Evolutionary conservation across 2,888 invertebrate species (phyloP).

Genomic region (Volucella inflata): DNA sequence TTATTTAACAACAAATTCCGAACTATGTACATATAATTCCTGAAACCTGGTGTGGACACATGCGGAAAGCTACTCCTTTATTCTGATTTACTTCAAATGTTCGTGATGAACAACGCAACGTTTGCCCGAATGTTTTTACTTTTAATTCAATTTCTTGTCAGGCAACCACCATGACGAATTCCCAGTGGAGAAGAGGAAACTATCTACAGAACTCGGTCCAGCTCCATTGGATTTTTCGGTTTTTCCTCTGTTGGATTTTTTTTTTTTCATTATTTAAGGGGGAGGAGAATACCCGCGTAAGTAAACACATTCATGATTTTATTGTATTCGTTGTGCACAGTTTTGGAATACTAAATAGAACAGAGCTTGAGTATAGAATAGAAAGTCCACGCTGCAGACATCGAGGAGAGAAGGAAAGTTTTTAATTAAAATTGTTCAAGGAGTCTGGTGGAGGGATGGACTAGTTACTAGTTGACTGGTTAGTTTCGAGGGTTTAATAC

Average conservation of each 20-base stretch:
- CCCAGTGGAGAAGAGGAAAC: constrained; percentile 30
- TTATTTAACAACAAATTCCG: background rate
- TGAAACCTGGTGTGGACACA: constrained; percentile 1
- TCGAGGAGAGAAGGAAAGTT: constrained; percentile 53
- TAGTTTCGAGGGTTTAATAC: constrained; percentile 17
- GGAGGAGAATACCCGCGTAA: background rate
- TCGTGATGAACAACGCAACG: constrained; percentile 29
- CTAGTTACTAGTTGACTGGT: constrained; percentile 45
- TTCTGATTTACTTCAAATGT: constrained; percentile 32
- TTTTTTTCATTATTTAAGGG: constrained; percentile 45
- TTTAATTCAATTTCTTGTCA: constrained; percentile 72
- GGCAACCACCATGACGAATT: constrained; percentile 39
- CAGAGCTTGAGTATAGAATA: constrained; percentile 1
- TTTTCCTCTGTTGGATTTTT: background rate
- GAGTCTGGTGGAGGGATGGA: constrained; percentile 50
- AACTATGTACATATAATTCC: constrained; percentile 26
- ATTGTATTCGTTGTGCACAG: constrained; percentile 51
- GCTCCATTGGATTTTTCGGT: constrained; percentile 40
- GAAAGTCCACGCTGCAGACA: constrained; percentile 2
- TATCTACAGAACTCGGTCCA: constrained; percentile 35
- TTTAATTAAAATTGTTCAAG: constrained; percentile 73
- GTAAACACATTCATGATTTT: constrained; percentile 70
- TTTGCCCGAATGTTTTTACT: constrained; percentile 32
- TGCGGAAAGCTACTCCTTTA: constrained; percentile 32
- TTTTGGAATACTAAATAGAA: constrained; percentile 52